Evolutionary conservation across 1,140 invertebrate species (phyloP).

Genomic region (Parapsyche elsis): DNA sequence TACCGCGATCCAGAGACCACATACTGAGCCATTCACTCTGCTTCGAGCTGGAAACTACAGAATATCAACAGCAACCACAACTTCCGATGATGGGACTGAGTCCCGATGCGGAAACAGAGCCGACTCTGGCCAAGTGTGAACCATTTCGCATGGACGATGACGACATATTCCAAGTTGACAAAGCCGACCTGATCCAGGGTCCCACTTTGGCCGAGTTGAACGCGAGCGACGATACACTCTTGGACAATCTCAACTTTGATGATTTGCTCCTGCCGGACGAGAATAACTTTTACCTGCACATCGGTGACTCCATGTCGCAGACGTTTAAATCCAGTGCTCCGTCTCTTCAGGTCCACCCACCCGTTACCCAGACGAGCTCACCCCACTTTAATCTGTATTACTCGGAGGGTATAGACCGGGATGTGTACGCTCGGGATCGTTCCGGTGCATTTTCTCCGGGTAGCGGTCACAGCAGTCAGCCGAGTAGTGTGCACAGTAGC

Average conservation of each 20-base stretch:
- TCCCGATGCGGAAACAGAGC: constrained; percentile 57
- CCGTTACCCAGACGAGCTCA: constrained; percentile 62
- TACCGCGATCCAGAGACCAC: constrained; percentile 64
- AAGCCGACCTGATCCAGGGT: constrained; percentile 83
- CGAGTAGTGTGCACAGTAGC: constrained; percentile 66
- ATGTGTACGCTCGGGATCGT: constrained; percentile 61
- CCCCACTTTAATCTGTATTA: constrained; percentile 57
- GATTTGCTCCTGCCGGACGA: constrained; percentile 82
- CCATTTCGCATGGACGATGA: constrained; percentile 85
- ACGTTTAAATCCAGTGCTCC: constrained; percentile 61
- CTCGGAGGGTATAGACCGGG: constrained; percentile 57
- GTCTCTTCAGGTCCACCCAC: constrained; percentile 62
- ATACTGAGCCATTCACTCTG: constrained; percentile 63
- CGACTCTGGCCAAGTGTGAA: constrained; percentile 69
- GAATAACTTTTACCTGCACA: constrained; percentile 65
- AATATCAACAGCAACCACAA: too few relatives aligned
- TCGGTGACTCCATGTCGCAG: constrained; percentile 63
- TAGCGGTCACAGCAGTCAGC: constrained; percentile 71
- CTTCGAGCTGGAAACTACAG: constrained; percentile 64
- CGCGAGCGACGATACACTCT: constrained; percentile 82
- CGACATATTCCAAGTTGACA: constrained; percentile 90
- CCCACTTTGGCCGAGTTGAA: constrained; percentile 90
- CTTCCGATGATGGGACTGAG: too few relatives aligned
- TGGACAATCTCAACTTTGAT: constrained; percentile 87
- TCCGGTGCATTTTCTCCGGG: constrained; percentile 69